Evolutionary conservation across 2,888 invertebrate genomes (phyloP), one percentile per base, ranked within the genome.

Genomic region (Oeneis ivallda): DNA sequence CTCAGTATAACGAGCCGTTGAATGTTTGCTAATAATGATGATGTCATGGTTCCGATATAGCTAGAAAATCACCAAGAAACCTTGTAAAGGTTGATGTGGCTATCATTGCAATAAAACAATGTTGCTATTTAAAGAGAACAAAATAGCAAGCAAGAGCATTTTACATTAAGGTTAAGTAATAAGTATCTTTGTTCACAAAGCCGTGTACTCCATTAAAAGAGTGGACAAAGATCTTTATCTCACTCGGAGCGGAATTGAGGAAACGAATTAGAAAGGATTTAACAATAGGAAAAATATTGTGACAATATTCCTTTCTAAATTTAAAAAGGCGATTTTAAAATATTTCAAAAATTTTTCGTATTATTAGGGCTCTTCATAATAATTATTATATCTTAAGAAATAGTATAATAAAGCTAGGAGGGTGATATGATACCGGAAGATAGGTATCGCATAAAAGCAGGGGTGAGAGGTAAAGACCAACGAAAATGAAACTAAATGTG

Each of bases 171-270:
- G 37, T 52, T 52, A 59, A n/a, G 64, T 58, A 72, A 70, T 71
- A 71, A 71, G 69, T 72, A 72, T 72, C 70, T 68, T 70, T 65
- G 59, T 60, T 39, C 52, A 49, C 63, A 54, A 34, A 68, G 61
- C 66, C 56, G 57, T 62, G 62, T 61, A 60, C 63, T 68, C 66
- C 52, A 63, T 65, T 68, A 66, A 58, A 62, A 53, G 52, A 56
- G 41, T 61, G 65, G 56, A 68, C 62, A 62, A 65, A 68, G 68
- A 68, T 68, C 59, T 49, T 39, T 56, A 68, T 68, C 68, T 17
- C 9, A 10, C 49, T 59, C 43, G 19, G 43, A 43, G 58, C 19
- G 62, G 65, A 57, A 58, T 63, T 58, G 41, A 52, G 53, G 62
- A 68, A 59, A 50, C 49, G 62, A 65, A 68, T 68, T 66, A 68